A percentile compares a stretch with the other conserved stretches of the same genome.
These are phyloP conservation scores for Ceratoteleas bidentatus DNA, from an alignment of 1,140 invertebrate species.

Conservation along the genomic window DNA sequence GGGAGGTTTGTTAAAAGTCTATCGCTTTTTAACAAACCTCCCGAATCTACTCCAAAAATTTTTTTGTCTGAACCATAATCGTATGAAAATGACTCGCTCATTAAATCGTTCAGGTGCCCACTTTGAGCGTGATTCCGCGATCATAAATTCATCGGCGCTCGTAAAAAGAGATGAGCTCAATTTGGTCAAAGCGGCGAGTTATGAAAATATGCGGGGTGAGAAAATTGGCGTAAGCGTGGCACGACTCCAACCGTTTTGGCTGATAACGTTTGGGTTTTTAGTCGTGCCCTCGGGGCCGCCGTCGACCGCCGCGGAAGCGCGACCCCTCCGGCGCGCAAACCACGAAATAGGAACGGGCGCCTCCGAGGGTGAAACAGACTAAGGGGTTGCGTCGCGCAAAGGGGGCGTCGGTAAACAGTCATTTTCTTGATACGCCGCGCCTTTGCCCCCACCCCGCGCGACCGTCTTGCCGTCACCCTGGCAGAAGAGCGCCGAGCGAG, in stretches of 20 bases:
- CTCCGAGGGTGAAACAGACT: slow-evolving; percentile 43
- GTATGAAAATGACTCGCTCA: no score
- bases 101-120: no score
- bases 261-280: slow-evolving; percentile 48
- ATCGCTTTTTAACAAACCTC: no score
- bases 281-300: slow-evolving; percentile 53
- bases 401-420: no score
- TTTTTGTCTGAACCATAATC: no score
- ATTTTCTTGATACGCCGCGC: no score
- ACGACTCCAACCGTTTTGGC: slow-evolving; percentile 48
- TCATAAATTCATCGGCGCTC: neutral
- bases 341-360: slow-evolving; percentile 32
- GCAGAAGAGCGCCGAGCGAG: no score
- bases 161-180: slow-evolving; percentile 30
- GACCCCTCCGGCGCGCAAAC: slow-evolving; percentile 49
- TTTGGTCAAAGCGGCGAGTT: slow-evolving; percentile 37
- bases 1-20: no score
- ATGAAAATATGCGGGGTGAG: slow-evolving; percentile 46
- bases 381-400: slow-evolving; percentile 65
- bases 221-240: slow-evolving; percentile 58
- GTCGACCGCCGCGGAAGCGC: slow-evolving; percentile 30
- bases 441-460: no score
- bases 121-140: neutral
- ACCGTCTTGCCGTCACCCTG: no score
- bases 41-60: no score